These are phyloP conservation scores for Cetonia aurata DNA, from an alignment of 2,888 invertebrate genomes.

Conservation along the genomic window DNA sequence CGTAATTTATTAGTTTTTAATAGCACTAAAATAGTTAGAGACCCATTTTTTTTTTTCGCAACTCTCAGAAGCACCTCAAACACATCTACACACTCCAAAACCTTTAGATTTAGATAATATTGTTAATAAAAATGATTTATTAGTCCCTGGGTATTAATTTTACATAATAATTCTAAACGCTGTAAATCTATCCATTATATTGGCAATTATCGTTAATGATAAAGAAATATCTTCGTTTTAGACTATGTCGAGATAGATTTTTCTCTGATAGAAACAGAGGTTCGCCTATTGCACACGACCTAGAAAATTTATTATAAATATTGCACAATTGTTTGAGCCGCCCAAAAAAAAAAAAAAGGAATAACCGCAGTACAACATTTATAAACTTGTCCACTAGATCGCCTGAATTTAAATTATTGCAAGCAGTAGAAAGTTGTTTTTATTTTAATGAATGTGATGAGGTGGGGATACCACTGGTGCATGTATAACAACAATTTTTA, in stretches of 20 bases:
- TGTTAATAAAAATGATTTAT: conserved; percentile 35
- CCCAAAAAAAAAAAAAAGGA: conserved; percentile 6
- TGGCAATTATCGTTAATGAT: conserved; percentile 20
- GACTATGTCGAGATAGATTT: no score
- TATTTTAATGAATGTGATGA: neutral
- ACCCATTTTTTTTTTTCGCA: neutral
- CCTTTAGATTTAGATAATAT: conserved; percentile 27
- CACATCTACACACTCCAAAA: conserved; percentile 18
- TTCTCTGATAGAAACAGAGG: no score
- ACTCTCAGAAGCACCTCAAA: neutral
- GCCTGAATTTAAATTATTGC: conserved; percentile 33
- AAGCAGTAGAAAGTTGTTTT: conserved; percentile 33
- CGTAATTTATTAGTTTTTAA: conserved; percentile 15
- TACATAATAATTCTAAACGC: conserved; percentile 14
- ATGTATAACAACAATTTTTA: conserved; percentile 4
- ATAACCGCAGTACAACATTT: conserved; percentile 1
- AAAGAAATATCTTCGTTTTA: neutral
- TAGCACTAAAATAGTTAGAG: neutral
- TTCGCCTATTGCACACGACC: conserved; percentile 11
- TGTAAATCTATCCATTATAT: conserved; percentile 30
- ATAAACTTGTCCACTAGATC: conserved; percentile 17
- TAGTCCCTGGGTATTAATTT: conserved; percentile 6
- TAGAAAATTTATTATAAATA: conserved; percentile 22
- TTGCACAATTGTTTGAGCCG: conserved; percentile 6
- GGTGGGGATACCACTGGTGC: neutral